Base-by-base conservation (phyloP, 2,888 invertebrate species). In the Fragum fragum region DNA sequence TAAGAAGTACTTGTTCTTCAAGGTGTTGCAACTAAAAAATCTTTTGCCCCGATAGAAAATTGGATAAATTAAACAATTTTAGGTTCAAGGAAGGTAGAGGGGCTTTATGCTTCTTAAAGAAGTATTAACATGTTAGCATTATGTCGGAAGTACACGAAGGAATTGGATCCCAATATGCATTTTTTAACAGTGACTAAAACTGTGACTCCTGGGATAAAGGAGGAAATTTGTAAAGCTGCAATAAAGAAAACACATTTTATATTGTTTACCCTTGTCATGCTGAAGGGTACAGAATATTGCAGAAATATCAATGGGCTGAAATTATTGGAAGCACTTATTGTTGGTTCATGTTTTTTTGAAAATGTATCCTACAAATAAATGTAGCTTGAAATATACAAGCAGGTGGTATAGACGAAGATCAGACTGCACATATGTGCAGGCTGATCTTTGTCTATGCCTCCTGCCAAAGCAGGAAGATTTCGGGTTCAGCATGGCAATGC, bases 21-120 rank as follows among this genome's bases (percentile, higher is more conserved):
- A 57, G 57, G 57, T 57, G 57, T 57, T 57, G 57, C 57, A 57
- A 57, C 57, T 57, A n/a, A 26, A n/a, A 23, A 7, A 7, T 23
- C 47, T 47, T 14, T 47, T 47, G 32, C 5, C 16, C 47, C 7
- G 47, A 47, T 14, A 47, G 14, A 14, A 47, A 47, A 47, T 14
- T 5, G 47, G 32, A 36, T 6, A 6, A 36, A 3, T 36, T 36
- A 3, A 36, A 3, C 3, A 36, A 36, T 47, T n/a, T 9, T 47
- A 47, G 14, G 2, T 9, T 3, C 14, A 16, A 16, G 47, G n/a
- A 47, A 14, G 47, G 5, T 5, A 16, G 14, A 3, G 47, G 5
- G 47, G 47, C 47, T n/a, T 16, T 9, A 18, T 14, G 47, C 47
- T 9, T 47, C 16, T 47, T 47, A n/a, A 14, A 47, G 14, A 18